These are phyloP conservation scores for Lutraria rhynchaena DNA, from an alignment of 1,140 invertebrate genomes.

Conservation along the genomic window DNA sequence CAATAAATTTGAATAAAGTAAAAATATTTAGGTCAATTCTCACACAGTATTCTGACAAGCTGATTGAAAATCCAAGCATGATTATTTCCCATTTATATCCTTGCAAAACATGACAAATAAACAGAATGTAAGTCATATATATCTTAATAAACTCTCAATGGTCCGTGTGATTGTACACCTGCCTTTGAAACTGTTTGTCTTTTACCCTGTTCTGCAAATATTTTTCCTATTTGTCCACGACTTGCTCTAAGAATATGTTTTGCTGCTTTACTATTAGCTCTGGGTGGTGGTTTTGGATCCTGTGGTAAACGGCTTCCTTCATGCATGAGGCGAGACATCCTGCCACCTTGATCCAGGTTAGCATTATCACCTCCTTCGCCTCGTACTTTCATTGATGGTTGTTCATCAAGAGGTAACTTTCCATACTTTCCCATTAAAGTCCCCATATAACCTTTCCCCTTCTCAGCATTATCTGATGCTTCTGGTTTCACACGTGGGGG, in stretches of 20 bases:
- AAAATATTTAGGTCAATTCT: too few relatives aligned
- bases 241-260: slow-evolving; percentile 69
- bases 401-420: slow-evolving; percentile 58
- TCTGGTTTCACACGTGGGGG: slow-evolving; percentile 75
- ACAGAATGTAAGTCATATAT: too few relatives aligned
- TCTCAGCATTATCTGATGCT: slow-evolving; percentile 71
- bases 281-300: slow-evolving; percentile 65
- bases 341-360: slow-evolving; percentile 73
- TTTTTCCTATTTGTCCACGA: slow-evolving; percentile 68
- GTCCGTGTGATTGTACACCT: slow-evolving; percentile 33
- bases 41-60: too few relatives aligned
- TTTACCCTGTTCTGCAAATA: slow-evolving; percentile 70
- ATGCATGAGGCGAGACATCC: slow-evolving; percentile 76
- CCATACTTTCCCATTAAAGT: slow-evolving; percentile 73
- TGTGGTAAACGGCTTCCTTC: slow-evolving; percentile 65
- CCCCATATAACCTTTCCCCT: slow-evolving; percentile 74
- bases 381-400: slow-evolving; percentile 73
- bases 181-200: slow-evolving; percentile 67
- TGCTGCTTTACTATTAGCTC: slow-evolving; percentile 68
- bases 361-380: slow-evolving; percentile 73
- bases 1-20: too few relatives aligned
- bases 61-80: too few relatives aligned
- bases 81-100: too few relatives aligned
- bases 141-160: too few relatives aligned
- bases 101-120: too few relatives aligned